Evolutionary conservation across 2,113 vertebrate species (phyloP), one percentile per base, ranked within the genome.

Genomic region (Puntigrus tetrazona): DNA sequence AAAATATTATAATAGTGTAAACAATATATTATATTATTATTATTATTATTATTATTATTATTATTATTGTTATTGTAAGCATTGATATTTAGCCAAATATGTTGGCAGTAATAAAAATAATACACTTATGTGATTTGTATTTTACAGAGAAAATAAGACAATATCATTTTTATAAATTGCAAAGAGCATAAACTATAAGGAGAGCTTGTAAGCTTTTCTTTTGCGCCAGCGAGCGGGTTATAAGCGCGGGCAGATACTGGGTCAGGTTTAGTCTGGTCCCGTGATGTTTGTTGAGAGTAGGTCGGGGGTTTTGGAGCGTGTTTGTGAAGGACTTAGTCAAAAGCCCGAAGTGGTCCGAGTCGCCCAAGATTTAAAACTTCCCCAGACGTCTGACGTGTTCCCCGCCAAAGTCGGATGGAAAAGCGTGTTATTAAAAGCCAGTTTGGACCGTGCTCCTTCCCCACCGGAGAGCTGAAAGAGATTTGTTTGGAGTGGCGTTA

Each of bases 241-340:
- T 55, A 55, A 55, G 20, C 8, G 52, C 0, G 7, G 65, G 65
- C 65, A 36, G 65, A 22, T 10, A 4, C 8, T 20, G 18, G 18
- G 7, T 31, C 1, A 75, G 2, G 22, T 52, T 27, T 1, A 31
- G 45, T 52, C 1, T 5, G 0, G 18, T 78, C 22, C 5, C 7
- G 5, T 7, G 61, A n/a, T 61, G 22, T 27, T 61, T 43, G 36
- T 78, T 78, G 36, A 78, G 57, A 47, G 13, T 8, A 5, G 57
- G 27, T 41, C 31, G 0, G 43, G 63, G 83, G 7, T 55, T 69
- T 73, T 57, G 50, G 16, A 73, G 81, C 50, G 47, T 2, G 5
- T 84, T 77, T 43, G 83, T 52, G 83, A 69, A 78, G 74, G 45
- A 67, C 61, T 84, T 34, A 76, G 41, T 84, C 59, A 38, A 63